phyloP scores from a whole-genome alignment of 2,113 vertebrate species.

The Ammodytes dubius region DNA sequence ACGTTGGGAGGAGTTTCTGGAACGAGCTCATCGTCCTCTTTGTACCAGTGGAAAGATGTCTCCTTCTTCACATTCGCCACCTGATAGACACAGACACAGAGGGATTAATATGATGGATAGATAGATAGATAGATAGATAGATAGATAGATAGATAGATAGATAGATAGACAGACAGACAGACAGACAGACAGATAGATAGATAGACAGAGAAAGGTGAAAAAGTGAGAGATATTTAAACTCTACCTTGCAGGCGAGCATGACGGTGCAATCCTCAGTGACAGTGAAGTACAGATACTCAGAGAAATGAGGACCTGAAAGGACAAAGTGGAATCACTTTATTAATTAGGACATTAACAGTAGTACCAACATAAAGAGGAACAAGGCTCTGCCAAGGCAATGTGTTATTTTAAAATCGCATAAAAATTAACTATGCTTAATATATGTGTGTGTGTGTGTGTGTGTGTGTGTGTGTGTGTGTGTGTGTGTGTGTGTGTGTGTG shows the following conservation, averaged over 20 bases:
- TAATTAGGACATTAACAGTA: not conserved
- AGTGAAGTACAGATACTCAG: conserved; percentile 90
- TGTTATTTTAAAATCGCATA: too few species aligned
- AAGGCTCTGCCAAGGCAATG: not conserved
- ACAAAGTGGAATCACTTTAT: not conserved
- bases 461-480: not conserved
- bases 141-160: too few species aligned
- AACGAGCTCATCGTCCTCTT: conserved; percentile 89
- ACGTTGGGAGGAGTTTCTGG: conserved; percentile 86
- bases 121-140: too few species aligned
- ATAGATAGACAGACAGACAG: too few species aligned
- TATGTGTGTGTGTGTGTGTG: not conserved
- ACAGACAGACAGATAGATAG: too few species aligned
- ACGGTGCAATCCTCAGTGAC: conserved; percentile 94
- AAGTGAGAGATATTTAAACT: rapidly evolving
- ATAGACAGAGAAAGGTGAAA: not conserved
- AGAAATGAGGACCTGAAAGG: conserved; percentile 92
- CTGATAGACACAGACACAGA: conserved; percentile 71
- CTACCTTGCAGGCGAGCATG: conserved; percentile 91
- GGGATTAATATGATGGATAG: not conserved
- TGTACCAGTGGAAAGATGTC: conserved; percentile 93
- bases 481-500: not conserved
- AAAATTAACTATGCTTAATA: not conserved
- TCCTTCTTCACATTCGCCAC: conserved; percentile 96
- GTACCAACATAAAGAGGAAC: not conserved